Conservation (phyloP, 2,888 invertebrate genomes). For the Pyrrhia umbra region DNA sequence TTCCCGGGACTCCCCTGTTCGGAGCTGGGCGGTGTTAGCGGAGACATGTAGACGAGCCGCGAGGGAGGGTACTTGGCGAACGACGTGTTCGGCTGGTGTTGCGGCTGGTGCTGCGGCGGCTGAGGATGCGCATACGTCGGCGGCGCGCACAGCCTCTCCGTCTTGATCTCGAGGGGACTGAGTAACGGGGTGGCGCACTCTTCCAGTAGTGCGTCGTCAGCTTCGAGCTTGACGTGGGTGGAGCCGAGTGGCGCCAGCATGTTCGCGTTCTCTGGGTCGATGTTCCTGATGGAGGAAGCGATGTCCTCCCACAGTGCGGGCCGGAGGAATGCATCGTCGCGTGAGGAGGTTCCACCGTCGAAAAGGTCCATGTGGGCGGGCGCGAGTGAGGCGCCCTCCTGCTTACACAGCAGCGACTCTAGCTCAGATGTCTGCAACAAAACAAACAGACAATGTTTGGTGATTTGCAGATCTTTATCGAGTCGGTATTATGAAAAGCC, state of each 20-base stretch:
- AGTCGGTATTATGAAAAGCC: constrained; percentile 59
- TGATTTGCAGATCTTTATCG: constrained; percentile 53
- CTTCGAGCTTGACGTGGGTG: constrained; percentile 95
- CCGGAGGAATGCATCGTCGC: constrained; percentile 96
- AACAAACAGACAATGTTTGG: constrained; percentile 35
- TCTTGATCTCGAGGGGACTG: constrained; percentile 95
- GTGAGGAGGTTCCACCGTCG: constrained; percentile 88
- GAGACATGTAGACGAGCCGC: constrained; percentile 93
- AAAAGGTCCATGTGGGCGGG: constrained; percentile 91
- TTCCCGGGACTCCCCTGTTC: constrained; percentile 96
- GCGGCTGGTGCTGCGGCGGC: constrained; percentile 79
- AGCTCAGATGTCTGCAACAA: constrained; percentile 93
- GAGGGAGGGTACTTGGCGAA: constrained; percentile 86
- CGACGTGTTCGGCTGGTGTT: constrained; percentile 77
- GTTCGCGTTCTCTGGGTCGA: constrained; percentile 97
- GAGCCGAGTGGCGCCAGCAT: constrained; percentile 93
- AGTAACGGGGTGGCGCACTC: constrained; percentile 92
- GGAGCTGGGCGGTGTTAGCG: constrained; percentile 96
- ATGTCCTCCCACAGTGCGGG: constrained; percentile 98
- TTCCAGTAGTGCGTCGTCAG: constrained; percentile 91
- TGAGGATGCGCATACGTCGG: constrained; percentile 85
- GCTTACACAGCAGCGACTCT: constrained; percentile 94
- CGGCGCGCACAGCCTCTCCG: constrained; percentile 92
- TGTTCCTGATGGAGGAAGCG: constrained; percentile 96
- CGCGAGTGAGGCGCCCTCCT: constrained; percentile 92